Evolutionary conservation across 2,113 vertebrate genomes (phyloP).

Genomic region (Syngnathus floridae): DNA sequence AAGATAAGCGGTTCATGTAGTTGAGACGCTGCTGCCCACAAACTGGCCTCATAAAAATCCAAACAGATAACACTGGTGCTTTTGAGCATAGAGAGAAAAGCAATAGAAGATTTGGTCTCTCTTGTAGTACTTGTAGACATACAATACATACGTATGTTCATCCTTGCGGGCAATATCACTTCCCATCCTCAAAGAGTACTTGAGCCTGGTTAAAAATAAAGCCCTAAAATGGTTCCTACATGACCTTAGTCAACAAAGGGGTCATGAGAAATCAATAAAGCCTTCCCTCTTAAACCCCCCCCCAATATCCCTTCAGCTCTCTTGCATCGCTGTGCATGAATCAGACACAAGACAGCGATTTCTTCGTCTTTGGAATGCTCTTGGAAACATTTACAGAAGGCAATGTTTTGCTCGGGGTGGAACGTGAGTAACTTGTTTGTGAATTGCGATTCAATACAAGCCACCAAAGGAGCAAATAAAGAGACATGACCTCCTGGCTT

Average conservation of each 20-base stretch:
- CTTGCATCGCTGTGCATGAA: conserved; percentile 44
- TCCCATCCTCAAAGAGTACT: conserved; percentile 41
- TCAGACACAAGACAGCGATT: conserved; percentile 10
- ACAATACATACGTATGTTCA: not conserved
- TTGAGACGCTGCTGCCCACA: conserved; percentile 32
- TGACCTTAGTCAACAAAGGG: conserved; percentile 73
- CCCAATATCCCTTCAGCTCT: not conserved
- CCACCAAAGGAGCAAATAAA: conserved; percentile 7
- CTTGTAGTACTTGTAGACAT: conserved; percentile 13
- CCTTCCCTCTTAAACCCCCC: conserved; percentile 23
- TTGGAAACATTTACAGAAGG: conserved; percentile 3
- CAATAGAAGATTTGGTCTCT: conserved; percentile 33
- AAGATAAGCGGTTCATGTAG: conserved; percentile 36
- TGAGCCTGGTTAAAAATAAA: conserved; percentile 70
- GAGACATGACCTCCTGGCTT: conserved; percentile 41
- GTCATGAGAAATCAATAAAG: conserved; percentile 73
- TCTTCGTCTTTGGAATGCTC: conserved; percentile 3
- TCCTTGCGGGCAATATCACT: conserved; percentile 43
- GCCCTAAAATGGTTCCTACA: conserved; percentile 63
- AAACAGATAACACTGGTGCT: conserved; percentile 40
- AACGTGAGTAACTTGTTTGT: conserved; percentile 4
- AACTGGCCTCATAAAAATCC: conserved; percentile 51
- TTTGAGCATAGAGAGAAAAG: conserved; percentile 26
- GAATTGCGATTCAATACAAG: conserved; percentile 25
- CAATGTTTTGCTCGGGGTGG: conserved; percentile 7